Percentiles rank a stretch among this genome's conserved stretches.
These are phyloP conservation scores for Petrocephalus microphthalmus DNA, from an alignment of 2,113 vertebrate genomes.

Conservation along the genomic window DNA sequence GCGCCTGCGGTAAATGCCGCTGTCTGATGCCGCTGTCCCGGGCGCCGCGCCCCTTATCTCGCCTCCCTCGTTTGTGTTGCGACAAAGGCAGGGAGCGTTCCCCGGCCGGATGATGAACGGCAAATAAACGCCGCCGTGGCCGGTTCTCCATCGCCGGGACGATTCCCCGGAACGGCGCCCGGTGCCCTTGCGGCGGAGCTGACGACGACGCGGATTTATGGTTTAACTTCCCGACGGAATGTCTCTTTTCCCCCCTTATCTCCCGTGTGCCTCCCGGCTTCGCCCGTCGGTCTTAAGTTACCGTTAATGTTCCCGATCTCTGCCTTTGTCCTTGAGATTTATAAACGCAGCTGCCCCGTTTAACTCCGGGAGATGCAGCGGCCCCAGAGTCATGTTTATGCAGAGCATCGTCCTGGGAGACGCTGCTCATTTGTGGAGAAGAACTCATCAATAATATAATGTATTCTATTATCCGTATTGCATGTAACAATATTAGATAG, in stretches of 20 bases:
- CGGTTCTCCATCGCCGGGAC: conserved; percentile 5
- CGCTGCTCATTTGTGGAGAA: not conserved
- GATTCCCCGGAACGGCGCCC: conserved; percentile 22
- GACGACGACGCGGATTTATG: conserved; percentile 27
- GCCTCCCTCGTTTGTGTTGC: conserved; percentile 17
- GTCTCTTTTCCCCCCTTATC: conserved; percentile 9
- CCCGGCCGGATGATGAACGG: conserved; percentile 24
- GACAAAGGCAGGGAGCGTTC: conserved; percentile 23
- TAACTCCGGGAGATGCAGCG: not conserved
- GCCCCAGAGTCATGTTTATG: not conserved
- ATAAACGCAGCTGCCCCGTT: not conserved
- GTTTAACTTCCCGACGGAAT: conserved; percentile 8
- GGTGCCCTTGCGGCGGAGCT: conserved; percentile 28
- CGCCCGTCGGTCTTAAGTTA: not conserved
- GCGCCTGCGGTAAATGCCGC: conserved; percentile 29
- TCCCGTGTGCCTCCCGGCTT: not conserved
- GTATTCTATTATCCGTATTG: not conserved
- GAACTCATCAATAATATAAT: not conserved
- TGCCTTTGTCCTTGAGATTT: conserved; percentile 6
- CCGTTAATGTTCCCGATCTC: not conserved
- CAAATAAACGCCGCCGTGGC: conserved; percentile 14
- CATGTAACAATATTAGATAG: not conserved
- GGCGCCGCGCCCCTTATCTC: conserved; percentile 28
- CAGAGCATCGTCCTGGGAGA: not conserved
- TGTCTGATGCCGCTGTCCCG: conserved; percentile 21